Base-by-base conservation (phyloP, 2,888 invertebrate genomes). In the Drosophila atripex region DNA sequence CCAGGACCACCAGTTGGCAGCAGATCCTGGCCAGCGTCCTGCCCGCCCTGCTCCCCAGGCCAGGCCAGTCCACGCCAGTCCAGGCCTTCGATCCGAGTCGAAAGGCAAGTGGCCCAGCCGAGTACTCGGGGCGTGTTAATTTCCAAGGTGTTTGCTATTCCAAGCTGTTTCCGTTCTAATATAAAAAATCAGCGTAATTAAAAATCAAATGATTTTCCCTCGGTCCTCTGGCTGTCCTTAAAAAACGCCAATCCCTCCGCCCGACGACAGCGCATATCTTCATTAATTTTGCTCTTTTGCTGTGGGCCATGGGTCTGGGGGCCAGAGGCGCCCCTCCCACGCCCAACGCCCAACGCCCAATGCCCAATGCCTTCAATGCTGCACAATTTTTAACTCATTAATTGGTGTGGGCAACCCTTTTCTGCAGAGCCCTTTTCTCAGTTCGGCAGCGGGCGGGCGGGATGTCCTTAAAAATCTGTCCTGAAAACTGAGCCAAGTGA, bases 141-240 rank as follows among this genome's bases (percentile, higher is more conserved):
- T 86, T 84, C 77, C 80, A 83, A 83, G 86, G 83, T 86, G 86
- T 84, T 84, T 80, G 84, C 83, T 66, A 60, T 77, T 72, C 78
- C 86, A 77, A 84, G 82, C 82, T 86, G 86, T 73, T 80, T 72
- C 80, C 71, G 54, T 78, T 86, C 83, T 77, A 75, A 78, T 78
- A 85, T 78, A 75, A 78, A 78, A 87, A 87, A 87, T 85, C 85
- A 76, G 83, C 85, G 87, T 85, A 85, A 85, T 85, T 85, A 85
- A 85, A 85, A 85, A 85, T 85, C 85, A 85, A 85, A 85, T 85
- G 86, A 85, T 86, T 87, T 85, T 72, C 52, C 58, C 43, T 45
- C 30, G 28, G 41, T 18, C 64, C 54, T 21, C 30, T 14, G 9
- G 30, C 50, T 51, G 23, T n/a, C 7, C 45, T 2, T 35, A 2